Conservation (phyloP, 2,888 invertebrate species). For the Sphaeridia pumilis region DNA sequence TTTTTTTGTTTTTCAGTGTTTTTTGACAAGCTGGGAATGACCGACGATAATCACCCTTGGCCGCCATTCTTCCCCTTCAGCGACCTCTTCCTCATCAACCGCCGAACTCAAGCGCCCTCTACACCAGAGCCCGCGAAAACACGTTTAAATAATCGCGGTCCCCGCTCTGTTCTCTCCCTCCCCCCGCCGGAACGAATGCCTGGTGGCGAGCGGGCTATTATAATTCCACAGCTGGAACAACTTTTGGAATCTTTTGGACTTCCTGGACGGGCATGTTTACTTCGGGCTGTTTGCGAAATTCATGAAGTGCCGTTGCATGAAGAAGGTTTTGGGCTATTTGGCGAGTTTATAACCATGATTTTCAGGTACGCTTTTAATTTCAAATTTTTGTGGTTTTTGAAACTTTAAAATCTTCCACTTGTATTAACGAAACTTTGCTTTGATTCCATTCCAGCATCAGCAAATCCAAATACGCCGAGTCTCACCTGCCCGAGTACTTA, state of each 20-base stretch:
- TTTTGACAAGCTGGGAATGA: constrained; percentile 30
- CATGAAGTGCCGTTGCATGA: constrained; percentile 27
- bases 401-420: neutral
- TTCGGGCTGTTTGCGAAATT: constrained; percentile 33
- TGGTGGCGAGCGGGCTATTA: constrained; percentile 33
- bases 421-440: neutral
- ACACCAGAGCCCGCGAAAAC: neutral
- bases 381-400: neutral
- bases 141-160: constrained; percentile 1
- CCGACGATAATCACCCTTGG: constrained; percentile 25
- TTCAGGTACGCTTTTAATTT: constrained; percentile 25
- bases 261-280: constrained; percentile 25
- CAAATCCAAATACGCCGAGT: constrained; percentile 26
- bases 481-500: constrained; percentile 31
- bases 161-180: constrained; percentile 23
- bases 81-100: constrained; percentile 13
- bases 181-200: constrained; percentile 31
- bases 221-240: constrained; percentile 28
- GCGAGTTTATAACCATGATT: constrained; percentile 31
- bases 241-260: constrained; percentile 24
- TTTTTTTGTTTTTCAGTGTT: constrained; percentile 19
- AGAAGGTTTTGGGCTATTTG: constrained; percentile 30
- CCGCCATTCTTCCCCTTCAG: constrained; percentile 33
- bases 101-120: too few relatives aligned
- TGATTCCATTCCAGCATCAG: constrained; percentile 21